Conservation (phyloP, 2,888 invertebrate species). For the Choreutis nemorana region DNA sequence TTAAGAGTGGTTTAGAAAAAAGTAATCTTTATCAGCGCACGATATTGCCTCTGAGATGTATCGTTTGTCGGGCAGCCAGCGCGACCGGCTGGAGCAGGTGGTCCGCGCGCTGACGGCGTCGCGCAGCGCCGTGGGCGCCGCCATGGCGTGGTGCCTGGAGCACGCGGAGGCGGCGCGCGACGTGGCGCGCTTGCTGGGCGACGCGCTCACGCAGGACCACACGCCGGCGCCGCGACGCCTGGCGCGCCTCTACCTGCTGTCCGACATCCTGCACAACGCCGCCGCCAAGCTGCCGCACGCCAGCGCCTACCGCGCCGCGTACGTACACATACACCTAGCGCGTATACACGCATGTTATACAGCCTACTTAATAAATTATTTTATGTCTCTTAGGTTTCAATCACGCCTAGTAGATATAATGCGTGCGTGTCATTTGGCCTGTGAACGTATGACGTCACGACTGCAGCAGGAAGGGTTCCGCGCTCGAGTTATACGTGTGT, state of each 20-base stretch:
- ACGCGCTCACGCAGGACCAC: constrained; percentile 78
- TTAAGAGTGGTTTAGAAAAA: too few relatives aligned
- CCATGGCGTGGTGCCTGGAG: constrained; percentile 99
- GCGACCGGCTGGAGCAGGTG: constrained; percentile 92
- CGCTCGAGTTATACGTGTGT: constrained; percentile 84
- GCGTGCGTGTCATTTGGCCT: constrained; percentile 75
- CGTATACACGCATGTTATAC: too few relatives aligned
- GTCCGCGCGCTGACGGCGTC: constrained; percentile 86
- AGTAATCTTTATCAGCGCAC: too few relatives aligned
- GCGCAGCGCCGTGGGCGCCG: constrained; percentile 85
- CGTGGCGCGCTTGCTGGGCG: constrained; percentile 90
- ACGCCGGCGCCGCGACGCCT: constrained; percentile 89
- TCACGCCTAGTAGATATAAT: constrained; percentile 65
- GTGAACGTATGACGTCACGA: constrained; percentile 75
- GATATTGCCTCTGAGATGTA: not conserved
- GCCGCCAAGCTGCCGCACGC: constrained; percentile 96
- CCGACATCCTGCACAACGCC: constrained; percentile 97
- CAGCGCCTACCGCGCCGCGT: constrained; percentile 89
- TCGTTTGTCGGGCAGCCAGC: constrained; percentile 75
- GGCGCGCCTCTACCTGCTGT: constrained; percentile 92
- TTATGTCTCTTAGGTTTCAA: constrained; percentile 89
- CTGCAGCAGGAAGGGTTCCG: constrained; percentile 97
- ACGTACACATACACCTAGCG: constrained; percentile 39
- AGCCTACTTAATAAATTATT: too few relatives aligned
- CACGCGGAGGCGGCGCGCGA: constrained; percentile 98